Evolutionary conservation across 2,113 vertebrate species (phyloP), one percentile per base, ranked within the genome.

Genomic region (Axis porcinus): DNA sequence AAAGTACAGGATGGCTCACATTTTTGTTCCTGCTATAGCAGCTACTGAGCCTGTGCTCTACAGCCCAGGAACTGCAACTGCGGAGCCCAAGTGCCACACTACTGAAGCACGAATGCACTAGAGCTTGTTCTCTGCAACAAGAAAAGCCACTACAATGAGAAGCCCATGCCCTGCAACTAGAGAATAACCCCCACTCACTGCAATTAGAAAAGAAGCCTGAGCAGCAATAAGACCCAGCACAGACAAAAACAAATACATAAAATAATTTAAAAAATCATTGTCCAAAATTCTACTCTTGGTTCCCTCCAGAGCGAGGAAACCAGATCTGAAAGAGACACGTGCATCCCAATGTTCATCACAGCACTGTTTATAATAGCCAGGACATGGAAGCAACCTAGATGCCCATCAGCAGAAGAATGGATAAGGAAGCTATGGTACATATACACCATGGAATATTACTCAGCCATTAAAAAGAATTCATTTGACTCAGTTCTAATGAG

Each of bases 81-180:
- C 70, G 14, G 70, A 76, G 11, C 70, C 70, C 70, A 27, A 14
- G 40, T 7, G 23, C 70, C 36, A 23, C n/a, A 70, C 2, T 25
- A 13, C 40, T 27, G 40, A 76, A 76, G 70, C 23, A 3, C 4
- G 40, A 3, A 0, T 27, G 70, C 40, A 23, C 40, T 43, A 43
- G 36, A 76, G 70, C 70, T 76, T 43, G 23, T 43, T 25, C 70
- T 76, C 12, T 43, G 40, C 70, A 76, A 7, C 21, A 43, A 15
- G 40, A 76, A 43, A 43, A 76, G 36, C 40, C 70, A 43, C 70
- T 76, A 11, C 21, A 43, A 14, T 27, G 23, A 76, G 40, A 43
- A 43, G 70, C 40, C 23, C 40, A 43, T 0, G 0, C 36, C 36
- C 70, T 43, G 21, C 70, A 76, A 3, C 40, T 15, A 27, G 70